A percentile compares a stretch with the other conserved stretches of the same genome.
Conservation (phyloP, 2,113 vertebrate genomes). For the Ceyx melanurus region DNA sequence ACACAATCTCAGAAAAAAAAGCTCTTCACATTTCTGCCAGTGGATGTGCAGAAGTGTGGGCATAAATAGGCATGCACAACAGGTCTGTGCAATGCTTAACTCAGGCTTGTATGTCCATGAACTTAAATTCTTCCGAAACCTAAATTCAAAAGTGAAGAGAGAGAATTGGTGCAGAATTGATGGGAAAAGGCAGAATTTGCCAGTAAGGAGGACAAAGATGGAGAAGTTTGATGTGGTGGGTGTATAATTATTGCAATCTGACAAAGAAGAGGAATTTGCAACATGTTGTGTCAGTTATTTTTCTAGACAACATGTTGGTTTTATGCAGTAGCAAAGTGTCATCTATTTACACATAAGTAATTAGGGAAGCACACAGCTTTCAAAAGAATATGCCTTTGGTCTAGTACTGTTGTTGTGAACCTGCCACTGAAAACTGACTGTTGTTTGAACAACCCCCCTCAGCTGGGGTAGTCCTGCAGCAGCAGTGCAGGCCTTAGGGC, state of each 20-base stretch:
- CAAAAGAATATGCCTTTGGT: neutral
- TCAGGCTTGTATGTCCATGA: neutral
- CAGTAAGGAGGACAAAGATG: neutral
- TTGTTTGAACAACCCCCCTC: slow-evolving; percentile 21
- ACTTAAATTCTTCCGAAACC: neutral
- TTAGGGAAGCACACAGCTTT: neutral
- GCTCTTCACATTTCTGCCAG: neutral
- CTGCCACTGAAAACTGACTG: neutral
- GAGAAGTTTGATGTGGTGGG: neutral
- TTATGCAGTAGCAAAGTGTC: neutral
- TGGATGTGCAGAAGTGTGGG: neutral
- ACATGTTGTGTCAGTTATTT: slow-evolving; percentile 44
- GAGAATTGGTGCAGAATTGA: neutral
- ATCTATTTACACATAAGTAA: slow-evolving; percentile 43
- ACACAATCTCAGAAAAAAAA: neutral
- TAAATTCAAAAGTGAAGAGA: neutral
- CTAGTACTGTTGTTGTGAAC: neutral
- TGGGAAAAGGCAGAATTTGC: neutral
- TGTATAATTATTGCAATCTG: neutral
- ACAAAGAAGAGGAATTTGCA: slow-evolving; percentile 7
- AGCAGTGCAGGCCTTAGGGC: neutral
- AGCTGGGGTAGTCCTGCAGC: neutral
- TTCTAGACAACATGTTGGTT: slow-evolving; percentile 22
- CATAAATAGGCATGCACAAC: neutral
- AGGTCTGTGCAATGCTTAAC: neutral